Base-by-base conservation (phyloP, 2,888 invertebrate genomes). In the Coremacera marginata region DNA sequence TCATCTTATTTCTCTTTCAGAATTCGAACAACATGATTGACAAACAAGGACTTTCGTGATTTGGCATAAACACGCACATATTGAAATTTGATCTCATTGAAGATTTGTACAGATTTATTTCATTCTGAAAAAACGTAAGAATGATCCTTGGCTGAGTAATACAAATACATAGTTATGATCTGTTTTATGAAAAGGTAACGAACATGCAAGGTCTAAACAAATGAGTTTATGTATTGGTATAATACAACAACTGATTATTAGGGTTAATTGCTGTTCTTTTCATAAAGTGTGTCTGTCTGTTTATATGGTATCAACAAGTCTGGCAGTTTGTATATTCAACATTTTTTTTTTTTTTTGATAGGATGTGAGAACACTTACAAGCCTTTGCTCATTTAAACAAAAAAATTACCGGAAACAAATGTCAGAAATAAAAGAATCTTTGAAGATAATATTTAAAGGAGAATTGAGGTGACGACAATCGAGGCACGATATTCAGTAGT, bases 11-110 rank as follows among this genome's bases (percentile, higher is more conserved):
- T 11, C 44, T 44, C 44, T 44, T 44, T 44, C 14, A 11, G 44
- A 11, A 44, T 5, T 9, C 19, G n/a, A n/a, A n/a, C n/a, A n/a
- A n/a, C 19, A 51, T 31, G 25, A 51, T 52, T 70, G 27, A 70
- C 31, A 70, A 3, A 70, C 70, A 52, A 70, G 70, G 51, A 70
- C 70, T 52, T 52, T 27, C 70, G 70, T 70, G 70, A 25, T 51
- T 25, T 70, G 8, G 27, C 70, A 70, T 52, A 51, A 51, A 31
- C 19, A 51, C 25, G 27, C 16, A 27, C 5, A 51, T 44, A 27
- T 52, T 70, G 70, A 51, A 70, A 70, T 70, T 52, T 70, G 70
- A 70, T 70, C 52, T 70, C 22, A 31, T 14, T 44, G 51, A 52
- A n/a, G 19, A 27, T 51, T 51, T 25, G n/a, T 70, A 37, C 1